Conservation (phyloP, 2,888 invertebrate species). For the Dinocampus coccinellae region DNA sequence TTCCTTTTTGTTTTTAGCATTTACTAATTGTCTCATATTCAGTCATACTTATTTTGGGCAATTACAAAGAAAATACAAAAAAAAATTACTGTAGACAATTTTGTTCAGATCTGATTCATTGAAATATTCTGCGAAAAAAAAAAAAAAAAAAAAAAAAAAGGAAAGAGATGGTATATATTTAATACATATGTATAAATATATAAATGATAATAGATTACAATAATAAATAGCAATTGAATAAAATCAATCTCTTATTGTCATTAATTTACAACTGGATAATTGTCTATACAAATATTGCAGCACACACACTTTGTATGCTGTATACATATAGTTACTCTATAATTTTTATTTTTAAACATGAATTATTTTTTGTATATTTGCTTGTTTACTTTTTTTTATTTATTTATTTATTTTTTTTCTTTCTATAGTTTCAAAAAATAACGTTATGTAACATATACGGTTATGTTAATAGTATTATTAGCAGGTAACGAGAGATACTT, state of each 20-base stretch:
- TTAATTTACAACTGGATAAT: conserved; percentile 64
- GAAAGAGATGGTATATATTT: no score
- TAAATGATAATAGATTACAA: background rate
- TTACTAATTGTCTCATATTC: no score
- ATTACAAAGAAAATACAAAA: no score
- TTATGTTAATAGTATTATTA: conserved; percentile 41
- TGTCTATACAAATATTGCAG: conserved; percentile 67
- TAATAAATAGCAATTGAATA: conserved; percentile 1
- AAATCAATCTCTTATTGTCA: conserved; percentile 50
- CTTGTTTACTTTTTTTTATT: conserved; percentile 41
- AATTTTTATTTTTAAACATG: conserved; percentile 22
- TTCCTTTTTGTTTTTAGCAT: no score
- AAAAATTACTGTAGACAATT: no score
- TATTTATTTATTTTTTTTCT: conserved; percentile 47
- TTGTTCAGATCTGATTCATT: no score
- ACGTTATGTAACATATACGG: conserved; percentile 51
- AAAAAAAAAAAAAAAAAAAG: no score
- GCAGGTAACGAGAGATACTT: conserved; percentile 44
- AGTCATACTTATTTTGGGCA: no score
- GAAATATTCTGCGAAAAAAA: no score
- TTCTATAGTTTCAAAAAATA: conserved; percentile 58
- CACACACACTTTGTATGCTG: conserved; percentile 58
- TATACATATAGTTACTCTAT: conserved; percentile 36
- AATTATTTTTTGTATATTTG: conserved; percentile 21
- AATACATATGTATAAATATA: background rate